These are phyloP conservation scores for Sarcophaga subvicina DNA, from an alignment of 2,888 invertebrate genomes.

Conservation along the genomic window DNA sequence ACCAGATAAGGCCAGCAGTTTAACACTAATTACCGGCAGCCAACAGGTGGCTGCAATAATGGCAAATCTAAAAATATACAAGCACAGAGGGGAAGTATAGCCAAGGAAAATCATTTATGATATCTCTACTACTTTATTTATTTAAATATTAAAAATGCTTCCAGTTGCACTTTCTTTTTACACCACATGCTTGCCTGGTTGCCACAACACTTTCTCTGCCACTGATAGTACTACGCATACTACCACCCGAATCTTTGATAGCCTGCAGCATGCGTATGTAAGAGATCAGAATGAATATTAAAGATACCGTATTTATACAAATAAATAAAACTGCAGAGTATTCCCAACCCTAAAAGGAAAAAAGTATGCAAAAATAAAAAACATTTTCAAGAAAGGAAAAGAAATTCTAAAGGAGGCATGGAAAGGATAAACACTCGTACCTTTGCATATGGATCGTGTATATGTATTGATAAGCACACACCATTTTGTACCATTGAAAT, in stretches of 20 bases:
- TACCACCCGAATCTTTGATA: slow-evolving; percentile 84
- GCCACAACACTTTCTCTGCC: slow-evolving; percentile 84
- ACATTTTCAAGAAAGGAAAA: background rate
- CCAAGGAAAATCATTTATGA: too few species aligned
- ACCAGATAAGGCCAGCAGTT: slow-evolving; percentile 84
- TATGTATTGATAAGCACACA: slow-evolving; percentile 84
- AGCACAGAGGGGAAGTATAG: background rate
- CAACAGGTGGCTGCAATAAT: slow-evolving; percentile 85
- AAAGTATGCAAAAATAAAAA: background rate
- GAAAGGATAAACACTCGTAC: slow-evolving; percentile 73
- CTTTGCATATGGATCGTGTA: slow-evolving; percentile 85
- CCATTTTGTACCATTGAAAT: slow-evolving; percentile 85
- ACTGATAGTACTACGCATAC: slow-evolving; percentile 84
- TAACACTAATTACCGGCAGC: slow-evolving; percentile 84
- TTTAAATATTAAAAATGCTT: too few species aligned
- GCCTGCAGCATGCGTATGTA: slow-evolving; percentile 84
- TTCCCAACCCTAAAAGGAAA: slow-evolving; percentile 83
- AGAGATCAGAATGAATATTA: too few species aligned
- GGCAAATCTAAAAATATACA: slow-evolving; percentile 81
- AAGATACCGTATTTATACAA: slow-evolving; percentile 83
- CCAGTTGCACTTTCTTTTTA: too few species aligned
- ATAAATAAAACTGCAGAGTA: slow-evolving; percentile 85
- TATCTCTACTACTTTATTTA: too few species aligned
- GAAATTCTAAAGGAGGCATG: background rate
- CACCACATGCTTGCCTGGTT: slow-evolving; percentile 79